Evolutionary conservation across 1,140 invertebrate species (phyloP), one percentile per base, ranked within the genome.

Genomic region (Drosophila bocqueti): DNA sequence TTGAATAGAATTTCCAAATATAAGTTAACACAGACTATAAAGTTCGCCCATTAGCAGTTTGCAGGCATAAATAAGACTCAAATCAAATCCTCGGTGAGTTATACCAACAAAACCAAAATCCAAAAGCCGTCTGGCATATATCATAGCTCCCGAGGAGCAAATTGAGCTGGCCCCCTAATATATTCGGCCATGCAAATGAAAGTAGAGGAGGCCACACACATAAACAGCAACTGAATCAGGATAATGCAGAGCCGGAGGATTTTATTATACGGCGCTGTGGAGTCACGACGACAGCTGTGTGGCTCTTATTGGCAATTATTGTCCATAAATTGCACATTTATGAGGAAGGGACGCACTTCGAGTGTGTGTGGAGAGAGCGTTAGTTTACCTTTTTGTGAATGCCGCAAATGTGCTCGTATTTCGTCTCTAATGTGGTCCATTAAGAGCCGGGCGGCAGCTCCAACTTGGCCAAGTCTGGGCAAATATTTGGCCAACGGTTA

Each of bases 321-420:
- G 79, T 90, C 79, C 75, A 90, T 90, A 90, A 90, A 90, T 85
- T 85, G 85, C 79, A 74, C 81, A 89, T 90, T 89, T 90, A 79
- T 90, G 78, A 74, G 66, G 36, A 21, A 10, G 45, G 57, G 47
- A 57, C 59, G 26, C 21, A 46, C 36, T 26, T 57, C 21, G 54
- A 57, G 54, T 78, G 26, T 60, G 38, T 61, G 42, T 73, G 52
- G 49, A 34, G 52, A 13, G 50, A 54, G 45, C 46, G 58, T 66
- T 55, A 79, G 73, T 89, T 89, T 84, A 90, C 84, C 81, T 89
- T 89, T 90, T 84, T 81, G 76, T 68, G 68, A 43, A 65, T 47
- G 60, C 69, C 67, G 76, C 64, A 79, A 82, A 86, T 87, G 77
- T 64, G 85, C 77, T 89, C 84, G 73, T 83, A 87, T 84, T 78